Conservation (phyloP, 2,888 invertebrate species). For the Thera obeliscata region DNA sequence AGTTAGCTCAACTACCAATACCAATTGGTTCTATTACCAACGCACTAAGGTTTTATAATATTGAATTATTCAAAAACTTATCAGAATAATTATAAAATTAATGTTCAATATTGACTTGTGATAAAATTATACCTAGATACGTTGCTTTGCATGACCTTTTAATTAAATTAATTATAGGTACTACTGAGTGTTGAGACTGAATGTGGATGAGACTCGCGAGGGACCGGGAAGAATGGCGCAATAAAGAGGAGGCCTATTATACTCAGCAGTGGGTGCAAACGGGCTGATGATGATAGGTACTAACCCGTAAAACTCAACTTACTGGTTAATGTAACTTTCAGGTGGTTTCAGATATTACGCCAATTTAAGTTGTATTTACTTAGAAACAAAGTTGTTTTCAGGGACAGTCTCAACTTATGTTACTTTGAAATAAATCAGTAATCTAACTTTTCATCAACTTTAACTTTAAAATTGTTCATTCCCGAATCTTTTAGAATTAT, state of each 20-base stretch:
- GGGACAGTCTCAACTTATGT: background rate
- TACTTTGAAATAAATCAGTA: background rate
- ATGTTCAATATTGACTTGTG: constrained; percentile 1
- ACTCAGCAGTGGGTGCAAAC: too few species aligned
- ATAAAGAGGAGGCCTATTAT: too few species aligned
- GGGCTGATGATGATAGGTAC: too few species aligned
- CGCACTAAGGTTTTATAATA: background rate
- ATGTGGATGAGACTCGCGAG: too few species aligned
- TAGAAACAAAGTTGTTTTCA: background rate
- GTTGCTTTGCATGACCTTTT: constrained; percentile 2
- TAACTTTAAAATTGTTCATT: constrained; percentile 7
- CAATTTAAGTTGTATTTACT: too few species aligned
- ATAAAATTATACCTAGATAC: background rate
- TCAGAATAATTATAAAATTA: background rate
- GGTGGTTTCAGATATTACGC: too few species aligned
- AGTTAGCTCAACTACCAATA: too few species aligned
- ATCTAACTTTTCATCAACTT: constrained; percentile 2
- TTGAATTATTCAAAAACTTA: background rate
- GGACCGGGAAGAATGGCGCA: too few species aligned
- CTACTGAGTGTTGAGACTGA: too few species aligned
- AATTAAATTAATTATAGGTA: too few species aligned
- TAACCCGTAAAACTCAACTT: background rate
- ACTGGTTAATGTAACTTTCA: too few species aligned
- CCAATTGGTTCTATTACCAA: background rate
- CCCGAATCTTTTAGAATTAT: constrained; percentile 6